phyloP scores from a whole-genome alignment of 1,140 invertebrate genomes.

The Caerostris darwini region DNA sequence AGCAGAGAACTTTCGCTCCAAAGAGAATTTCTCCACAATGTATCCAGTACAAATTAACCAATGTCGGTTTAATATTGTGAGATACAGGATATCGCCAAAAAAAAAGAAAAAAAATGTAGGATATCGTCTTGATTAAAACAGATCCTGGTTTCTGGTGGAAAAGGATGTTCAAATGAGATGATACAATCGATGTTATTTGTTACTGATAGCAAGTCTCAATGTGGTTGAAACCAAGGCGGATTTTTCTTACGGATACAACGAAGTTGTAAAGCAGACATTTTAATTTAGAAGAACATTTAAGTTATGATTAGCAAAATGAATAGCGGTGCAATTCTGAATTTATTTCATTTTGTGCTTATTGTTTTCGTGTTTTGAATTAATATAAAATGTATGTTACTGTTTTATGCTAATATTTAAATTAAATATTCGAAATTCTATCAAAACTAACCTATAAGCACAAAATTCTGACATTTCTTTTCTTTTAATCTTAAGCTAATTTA shows the following conservation, averaged over 20 bases:
- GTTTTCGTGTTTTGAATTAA: no score
- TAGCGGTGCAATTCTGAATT: no score
- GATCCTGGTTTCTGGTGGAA: not conserved
- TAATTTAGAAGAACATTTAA: no score
- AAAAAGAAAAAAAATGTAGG: not conserved
- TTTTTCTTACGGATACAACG: not conserved
- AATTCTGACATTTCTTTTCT: no score
- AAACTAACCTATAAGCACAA: no score
- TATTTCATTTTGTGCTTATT: no score
- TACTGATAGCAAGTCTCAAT: not conserved
- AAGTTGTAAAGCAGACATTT: no score
- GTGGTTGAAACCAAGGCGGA: not conserved
- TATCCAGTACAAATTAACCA: conserved; percentile 16
- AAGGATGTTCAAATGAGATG: not conserved
- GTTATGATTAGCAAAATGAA: no score
- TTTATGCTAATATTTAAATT: no score
- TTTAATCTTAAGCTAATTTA: no score
- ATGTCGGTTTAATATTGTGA: conserved; percentile 16
- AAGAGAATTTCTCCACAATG: not conserved
- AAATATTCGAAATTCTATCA: no score
- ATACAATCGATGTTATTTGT: conserved; percentile 4
- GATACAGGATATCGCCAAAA: not conserved
- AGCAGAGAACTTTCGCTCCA: not conserved
- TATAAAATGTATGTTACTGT: no score
- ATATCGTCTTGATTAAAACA: not conserved